A percentile compares a stretch with the other conserved stretches of the same genome.
Conservation (phyloP, 2,888 invertebrate genomes). For the Cyaniris semiargus region DNA sequence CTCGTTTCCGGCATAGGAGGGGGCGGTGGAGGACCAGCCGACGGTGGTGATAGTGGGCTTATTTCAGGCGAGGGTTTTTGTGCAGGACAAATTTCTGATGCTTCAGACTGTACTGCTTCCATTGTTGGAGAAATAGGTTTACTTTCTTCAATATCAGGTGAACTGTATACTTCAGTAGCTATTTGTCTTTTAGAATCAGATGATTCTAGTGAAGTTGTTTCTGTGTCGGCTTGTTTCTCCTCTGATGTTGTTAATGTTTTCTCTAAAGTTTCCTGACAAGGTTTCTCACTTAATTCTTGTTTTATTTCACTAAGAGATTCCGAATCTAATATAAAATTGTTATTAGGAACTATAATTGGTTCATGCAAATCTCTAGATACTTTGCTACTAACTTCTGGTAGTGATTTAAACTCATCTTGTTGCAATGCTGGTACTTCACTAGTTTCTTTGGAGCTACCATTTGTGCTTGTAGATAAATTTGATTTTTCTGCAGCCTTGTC, state of each 20-base stretch:
- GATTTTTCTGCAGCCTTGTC: not conserved
- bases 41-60: not conserved
- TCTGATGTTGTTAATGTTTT: not conserved
- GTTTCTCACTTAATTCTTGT: constrained; percentile 2
- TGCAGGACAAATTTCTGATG: not conserved
- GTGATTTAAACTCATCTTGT: not conserved
- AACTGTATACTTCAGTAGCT: not conserved
- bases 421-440: not conserved
- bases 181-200: not conserved
- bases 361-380: not conserved
- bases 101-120: not conserved
- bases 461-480: not conserved
- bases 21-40: constrained; percentile 29
- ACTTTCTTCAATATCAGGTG: not conserved
- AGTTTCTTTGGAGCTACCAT: not conserved
- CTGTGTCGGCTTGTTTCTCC: not conserved
- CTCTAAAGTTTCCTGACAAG: not conserved
- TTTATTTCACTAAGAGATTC: not conserved
- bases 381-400: not conserved
- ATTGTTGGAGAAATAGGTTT: not conserved
- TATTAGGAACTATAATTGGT: not conserved
- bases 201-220: not conserved
- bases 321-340: not conserved
- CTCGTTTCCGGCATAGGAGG: constrained; percentile 55
- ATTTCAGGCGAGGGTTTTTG: not conserved